These are phyloP conservation scores for Pelodiscus sinensis DNA, from an alignment of 2,113 vertebrate species.

Conservation along the genomic window DNA sequence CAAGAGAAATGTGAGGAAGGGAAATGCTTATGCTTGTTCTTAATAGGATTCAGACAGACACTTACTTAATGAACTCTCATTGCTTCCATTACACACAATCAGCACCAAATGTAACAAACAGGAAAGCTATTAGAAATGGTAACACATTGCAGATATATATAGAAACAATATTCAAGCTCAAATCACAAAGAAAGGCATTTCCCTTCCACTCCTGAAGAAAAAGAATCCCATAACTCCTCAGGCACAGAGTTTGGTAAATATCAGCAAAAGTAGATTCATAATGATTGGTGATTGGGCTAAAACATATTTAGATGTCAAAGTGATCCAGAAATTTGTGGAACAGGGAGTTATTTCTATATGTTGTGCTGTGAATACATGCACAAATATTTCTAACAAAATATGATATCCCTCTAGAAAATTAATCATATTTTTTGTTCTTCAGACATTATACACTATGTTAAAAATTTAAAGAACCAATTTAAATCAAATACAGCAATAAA, in stretches of 20 bases:
- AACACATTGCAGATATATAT: conserved; percentile 40
- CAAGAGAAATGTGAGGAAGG: conserved; percentile 25
- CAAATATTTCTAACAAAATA: background rate
- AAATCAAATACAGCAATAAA: background rate
- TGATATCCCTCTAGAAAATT: background rate
- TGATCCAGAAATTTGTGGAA: background rate
- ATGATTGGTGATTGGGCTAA: background rate
- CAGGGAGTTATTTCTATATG: background rate
- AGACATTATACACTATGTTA: background rate
- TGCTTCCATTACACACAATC: conserved; percentile 53
- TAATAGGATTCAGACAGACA: conserved; percentile 38
- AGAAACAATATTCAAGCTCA: background rate
- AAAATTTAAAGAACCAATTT: background rate
- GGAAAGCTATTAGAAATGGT: conserved; percentile 10
- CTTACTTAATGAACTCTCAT: conserved; percentile 61
- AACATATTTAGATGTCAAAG: background rate
- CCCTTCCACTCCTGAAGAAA: background rate
- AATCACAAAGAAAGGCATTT: background rate
- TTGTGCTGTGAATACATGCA: background rate
- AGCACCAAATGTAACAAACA: conserved; percentile 41
- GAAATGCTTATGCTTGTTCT: conserved; percentile 34
- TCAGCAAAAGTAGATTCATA: background rate
- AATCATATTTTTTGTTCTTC: background rate
- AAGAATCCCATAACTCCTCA: background rate
- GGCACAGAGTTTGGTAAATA: background rate